Evolutionary conservation across 2,113 vertebrate genomes (phyloP).

Genomic region (Sceloporus undulatus): DNA sequence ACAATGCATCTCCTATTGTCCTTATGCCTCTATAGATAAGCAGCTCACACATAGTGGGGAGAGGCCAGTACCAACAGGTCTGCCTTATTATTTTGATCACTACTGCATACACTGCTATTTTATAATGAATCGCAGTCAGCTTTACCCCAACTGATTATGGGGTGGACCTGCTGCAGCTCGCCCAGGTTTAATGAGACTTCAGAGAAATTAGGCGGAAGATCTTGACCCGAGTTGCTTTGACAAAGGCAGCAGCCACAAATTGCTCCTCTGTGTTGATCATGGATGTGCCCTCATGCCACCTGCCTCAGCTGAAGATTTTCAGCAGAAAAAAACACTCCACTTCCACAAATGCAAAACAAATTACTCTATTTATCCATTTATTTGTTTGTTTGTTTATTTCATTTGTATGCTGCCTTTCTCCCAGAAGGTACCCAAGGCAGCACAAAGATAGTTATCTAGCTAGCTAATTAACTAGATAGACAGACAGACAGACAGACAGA

Average conservation of each 20-base stretch:
- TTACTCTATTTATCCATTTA: neutral
- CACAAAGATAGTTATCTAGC: no score
- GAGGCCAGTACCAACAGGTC: constrained; percentile 3
- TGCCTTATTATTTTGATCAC: constrained; percentile 52
- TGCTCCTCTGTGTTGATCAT: neutral
- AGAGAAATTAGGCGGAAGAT: constrained; percentile 61
- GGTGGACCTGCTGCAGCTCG: constrained; percentile 57
- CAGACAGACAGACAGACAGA: no score
- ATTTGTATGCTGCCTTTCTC: no score
- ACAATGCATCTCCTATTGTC: neutral
- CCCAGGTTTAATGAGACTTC: constrained; percentile 64
- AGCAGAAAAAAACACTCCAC: neutral
- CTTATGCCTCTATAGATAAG: constrained; percentile 21
- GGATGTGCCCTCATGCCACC: neutral
- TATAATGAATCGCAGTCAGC: constrained; percentile 60
- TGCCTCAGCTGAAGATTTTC: neutral
- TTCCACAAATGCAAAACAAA: neutral
- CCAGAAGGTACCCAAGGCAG: no score
- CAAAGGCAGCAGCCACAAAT: constrained; percentile 47
- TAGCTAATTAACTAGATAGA: no score
- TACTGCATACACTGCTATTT: constrained; percentile 46
- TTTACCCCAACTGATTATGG: constrained; percentile 69
- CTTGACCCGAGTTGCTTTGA: constrained; percentile 38
- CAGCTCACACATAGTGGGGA: neutral
- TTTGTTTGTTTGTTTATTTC: no score